Evolutionary conservation across 2,113 vertebrate species (phyloP).

Genomic region (western clawed frog (Xenopus tropicalis)): UCB_Xtro_10.0 CM004449.2:30983001-30983500

Average conservation of each 20-base stretch:
- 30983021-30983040: neutral
- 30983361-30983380: slow-evolving; percentile 31
- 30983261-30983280: neutral
- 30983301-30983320: slow-evolving; percentile 5
- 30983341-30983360: slow-evolving; percentile 32
- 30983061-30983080: neutral
- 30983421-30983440: slow-evolving; percentile 31
- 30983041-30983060: neutral
- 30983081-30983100: neutral
- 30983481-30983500: slow-evolving; percentile 35
- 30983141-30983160: slow-evolving; percentile 1
- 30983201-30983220: neutral
- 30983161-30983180: neutral
- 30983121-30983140: slow-evolving; percentile 4
- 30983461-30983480: slow-evolving; percentile 23
- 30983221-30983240: neutral
- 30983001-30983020: too few relatives aligned
- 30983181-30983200: slow-evolving; percentile 3
- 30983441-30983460: slow-evolving; percentile 27
- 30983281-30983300: neutral
- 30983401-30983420: slow-evolving; percentile 35
- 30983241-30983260: neutral
- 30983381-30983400: slow-evolving; percentile 37
- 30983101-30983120: neutral
- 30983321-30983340: neutral